A percentile compares a stretch with the other conserved stretches of the same genome.
phyloP scores from a whole-genome alignment of 2,888 invertebrate genomes.

The Drosophila suboccidentalis region DNA sequence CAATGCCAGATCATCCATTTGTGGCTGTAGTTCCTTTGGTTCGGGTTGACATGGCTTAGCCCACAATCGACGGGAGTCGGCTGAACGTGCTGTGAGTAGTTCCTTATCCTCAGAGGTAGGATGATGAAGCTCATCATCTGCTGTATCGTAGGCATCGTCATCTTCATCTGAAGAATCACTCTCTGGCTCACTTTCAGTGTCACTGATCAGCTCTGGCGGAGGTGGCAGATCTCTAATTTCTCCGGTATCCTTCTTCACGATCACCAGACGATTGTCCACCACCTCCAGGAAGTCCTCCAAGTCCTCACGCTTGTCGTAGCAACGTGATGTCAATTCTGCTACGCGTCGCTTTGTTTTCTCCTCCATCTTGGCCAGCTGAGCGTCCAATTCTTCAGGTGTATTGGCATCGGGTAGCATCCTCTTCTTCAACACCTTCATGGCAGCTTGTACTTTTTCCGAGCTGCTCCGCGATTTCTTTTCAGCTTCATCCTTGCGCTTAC shows the following conservation, averaged over 20 bases:
- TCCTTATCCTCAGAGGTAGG: not conserved
- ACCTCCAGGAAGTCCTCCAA: slow-evolving; percentile 82
- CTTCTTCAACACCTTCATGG: slow-evolving; percentile 60
- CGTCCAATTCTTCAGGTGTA: slow-evolving; percentile 56
- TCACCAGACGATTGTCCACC: slow-evolving; percentile 77
- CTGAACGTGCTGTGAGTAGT: slow-evolving; percentile 1
- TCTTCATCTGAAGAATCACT: slow-evolving; percentile 24
- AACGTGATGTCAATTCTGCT: slow-evolving; percentile 66
- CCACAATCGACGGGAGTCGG: slow-evolving; percentile 40
- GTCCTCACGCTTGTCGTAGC: slow-evolving; percentile 77
- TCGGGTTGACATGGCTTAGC: slow-evolving; percentile 53
- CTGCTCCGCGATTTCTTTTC: slow-evolving; percentile 22
- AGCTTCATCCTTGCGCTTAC: slow-evolving; percentile 9
- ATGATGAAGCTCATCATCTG: slow-evolving; percentile 37
- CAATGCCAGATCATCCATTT: not conserved
- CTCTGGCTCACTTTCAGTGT: slow-evolving; percentile 58
- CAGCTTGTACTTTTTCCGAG: slow-evolving; percentile 55
- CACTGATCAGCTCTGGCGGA: slow-evolving; percentile 58
- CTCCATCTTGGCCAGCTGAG: slow-evolving; percentile 59
- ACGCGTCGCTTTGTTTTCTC: slow-evolving; percentile 54
- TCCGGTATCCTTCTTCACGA: slow-evolving; percentile 77
- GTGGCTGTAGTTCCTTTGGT: slow-evolving; percentile 18
- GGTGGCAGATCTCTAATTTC: slow-evolving; percentile 71
- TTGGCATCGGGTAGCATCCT: slow-evolving; percentile 50
- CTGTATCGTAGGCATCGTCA: slow-evolving; percentile 45